Base-by-base conservation (phyloP, 2,113 vertebrate species). In the Notothenia rossii region DNA sequence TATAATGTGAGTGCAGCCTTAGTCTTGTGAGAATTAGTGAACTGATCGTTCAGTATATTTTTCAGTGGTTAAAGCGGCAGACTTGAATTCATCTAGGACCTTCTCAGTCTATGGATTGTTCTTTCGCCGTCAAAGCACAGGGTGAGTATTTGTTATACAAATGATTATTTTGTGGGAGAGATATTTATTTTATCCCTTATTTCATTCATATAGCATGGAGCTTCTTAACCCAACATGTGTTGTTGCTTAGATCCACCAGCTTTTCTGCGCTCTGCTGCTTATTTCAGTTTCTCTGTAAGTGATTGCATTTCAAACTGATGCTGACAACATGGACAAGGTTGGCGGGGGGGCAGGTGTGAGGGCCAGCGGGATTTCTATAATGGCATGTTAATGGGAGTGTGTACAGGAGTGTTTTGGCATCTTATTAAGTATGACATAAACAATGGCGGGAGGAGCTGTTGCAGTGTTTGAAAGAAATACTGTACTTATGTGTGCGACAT, bases 351-450 rank as follows among this genome's bases (percentile, higher is more conserved):
- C 75, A 82, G 75, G 58, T 60, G 62, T 64, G 65, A 45, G 18
- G 76, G 48, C 22, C 7, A 33, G 55, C 53, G 36, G 59, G 66
- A 64, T 29, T 60, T 79, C 65, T 64, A 10, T 78, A 82, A 87
- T 75, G 84, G 73, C 53, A 66, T 72, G 59, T 73, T 87, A 74
- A 78, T 71, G 69, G 64, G 56, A 59, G 48, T 66, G 79, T 63
- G 36, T 62, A 46, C 10, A 45, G 20, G 4, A 48, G 13, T 10
- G 29, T 72, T 58, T 45, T 46, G 50, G 58, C 25, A 29, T 51
- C 40, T 81, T 63, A 45, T 79, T 81, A 60, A 77, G 40, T 67
- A 43, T 33, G 51, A 25, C 48, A 20, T 50, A 25, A 79, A 72
- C 51, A 51, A 51, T 51, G 67, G 53, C 69, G 17, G 58, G 69